Percentiles rank a stretch among this genome's conserved stretches.
Conservation (phyloP, 1,140 invertebrate species). For the Cataglyphis hispanica region DNA sequence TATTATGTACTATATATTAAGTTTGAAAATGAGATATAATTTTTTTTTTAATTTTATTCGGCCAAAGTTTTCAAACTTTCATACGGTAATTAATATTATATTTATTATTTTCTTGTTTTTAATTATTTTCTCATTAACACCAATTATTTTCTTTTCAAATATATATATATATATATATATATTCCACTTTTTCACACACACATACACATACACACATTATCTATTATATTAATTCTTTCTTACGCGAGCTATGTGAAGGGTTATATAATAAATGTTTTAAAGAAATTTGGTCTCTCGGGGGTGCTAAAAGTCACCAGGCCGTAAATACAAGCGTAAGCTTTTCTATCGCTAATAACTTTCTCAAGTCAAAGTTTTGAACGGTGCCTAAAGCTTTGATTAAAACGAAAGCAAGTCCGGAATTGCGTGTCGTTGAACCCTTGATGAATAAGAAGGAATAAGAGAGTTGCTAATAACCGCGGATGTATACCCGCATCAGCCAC, state of each 20-base stretch:
- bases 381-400: conserved; percentile 73
- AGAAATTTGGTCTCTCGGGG: conserved; percentile 50
- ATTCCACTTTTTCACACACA: neutral
- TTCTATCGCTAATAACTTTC: conserved; percentile 69
- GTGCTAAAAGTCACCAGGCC: conserved; percentile 52
- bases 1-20: conserved; percentile 32
- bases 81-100: neutral
- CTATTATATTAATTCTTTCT: conserved; percentile 25
- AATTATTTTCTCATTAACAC: neutral
- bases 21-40: conserved; percentile 41
- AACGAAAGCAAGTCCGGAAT: conserved; percentile 75
- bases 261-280: conserved; percentile 32
- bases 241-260: conserved; percentile 47
- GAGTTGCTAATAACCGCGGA: conserved; percentile 38
- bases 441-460: conserved; percentile 19
- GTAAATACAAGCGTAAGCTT: conserved; percentile 66
- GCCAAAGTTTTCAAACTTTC: neutral
- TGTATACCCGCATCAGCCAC: conserved; percentile 29
- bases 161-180: neutral
- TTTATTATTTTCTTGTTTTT: neutral
- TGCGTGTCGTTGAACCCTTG: conserved; percentile 71
- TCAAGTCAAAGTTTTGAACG: conserved; percentile 69
- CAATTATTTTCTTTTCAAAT: neutral
- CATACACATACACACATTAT: neutral
- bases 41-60: conserved; percentile 8